Base-by-base conservation (phyloP, 2,888 invertebrate genomes). In the Pammene fasciana region DNA sequence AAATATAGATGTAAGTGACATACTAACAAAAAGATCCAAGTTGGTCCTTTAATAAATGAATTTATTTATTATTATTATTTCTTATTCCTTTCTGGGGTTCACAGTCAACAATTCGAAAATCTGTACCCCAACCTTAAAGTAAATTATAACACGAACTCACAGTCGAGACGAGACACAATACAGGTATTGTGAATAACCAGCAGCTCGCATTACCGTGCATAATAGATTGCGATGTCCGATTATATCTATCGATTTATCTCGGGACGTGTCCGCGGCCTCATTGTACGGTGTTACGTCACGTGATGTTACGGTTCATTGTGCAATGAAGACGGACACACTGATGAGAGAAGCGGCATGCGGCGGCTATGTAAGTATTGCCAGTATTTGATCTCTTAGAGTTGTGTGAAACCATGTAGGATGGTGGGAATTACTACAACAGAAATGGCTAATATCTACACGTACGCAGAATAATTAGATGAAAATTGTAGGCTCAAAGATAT, bases 291-390 rank as follows among this genome's bases (percentile, higher is more conserved):
- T 70, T 70, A 70, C 60, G 48, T 70, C 52, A 70, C 65, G 59
- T 45, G 55, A 60, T 55, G 70, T 70, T 70, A 65, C 70, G 60
- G 70, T 26, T 54, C 70, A 70, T 70, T 70, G 65, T 65, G 70
- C 65, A 70, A 70, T 55, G 70, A 70, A 65, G 70, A 70, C 65
- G 70, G 65, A 60, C 65, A 52, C 52, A 59, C 68, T 26, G 70
- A 60, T 38, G 45, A 57, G 48, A 41, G 18, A 43, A 50, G 38
- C 14, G 61, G 5, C 41, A 10, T 41, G 41, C n/a, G n/a, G n/a
- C n/a, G n/a, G n/a, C n/a, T n/a, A 41, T 62, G n/a, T 41, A 52
- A 18, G 16, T 16, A 50, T 62, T n/a, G 14, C 11, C 61, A 61
- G 48, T 48, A 60, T 48, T 48, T 48, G 59, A n/a, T 14, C 36